Evolutionary conservation across 2,797 vertebrate species (phyloP), one percentile per base, ranked within the genome.

Genomic region (Trichosurus vulpecula): DNA sequence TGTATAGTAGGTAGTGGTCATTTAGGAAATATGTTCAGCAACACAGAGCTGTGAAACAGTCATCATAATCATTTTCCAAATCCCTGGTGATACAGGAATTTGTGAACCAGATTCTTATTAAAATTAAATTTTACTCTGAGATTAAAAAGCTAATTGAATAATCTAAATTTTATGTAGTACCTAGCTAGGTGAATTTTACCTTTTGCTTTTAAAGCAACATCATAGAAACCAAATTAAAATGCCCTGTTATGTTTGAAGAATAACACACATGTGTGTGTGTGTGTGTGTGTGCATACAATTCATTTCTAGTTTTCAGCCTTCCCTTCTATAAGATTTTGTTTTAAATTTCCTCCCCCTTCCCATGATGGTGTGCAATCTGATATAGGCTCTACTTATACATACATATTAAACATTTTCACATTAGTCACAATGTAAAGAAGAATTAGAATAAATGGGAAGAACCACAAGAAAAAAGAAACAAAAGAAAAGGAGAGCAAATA

Each of bases 141-240:
- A 52, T 58, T 19, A 9, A 92, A 58, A 47, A 56, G 8, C 96
- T 97, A 31, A 90, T 29, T 51, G 93, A 56, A 54, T 94, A 96
- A 97, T 29, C 54, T 31, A 56, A 97, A 54, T 92, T 90, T 53
- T 94, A 19, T 1, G 1, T 57, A 4, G 8, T 54, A 5, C 27
- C 25, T 95, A 95, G 93, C 93, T 90, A 94, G 94, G 14, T 94
- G 89, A 95, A 96, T 95, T 95, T 97, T 91, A 91, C 81, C 54
- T 92, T 96, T 90, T 96, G 54, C 0, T 0, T 74, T 95, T 74
- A 41, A 74, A 94, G 95, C 4, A 95, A 53, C 47, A 11, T 97
- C 95, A 95, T 0, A 0, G 74, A 81, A 96, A 81, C 25, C 54
- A 89, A 92, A 58, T 98, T 16, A 30, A 74, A 96, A 92, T 95